phyloP scores from a whole-genome alignment of 2,113 vertebrate species.

The Rhinogobius similis region DNA sequence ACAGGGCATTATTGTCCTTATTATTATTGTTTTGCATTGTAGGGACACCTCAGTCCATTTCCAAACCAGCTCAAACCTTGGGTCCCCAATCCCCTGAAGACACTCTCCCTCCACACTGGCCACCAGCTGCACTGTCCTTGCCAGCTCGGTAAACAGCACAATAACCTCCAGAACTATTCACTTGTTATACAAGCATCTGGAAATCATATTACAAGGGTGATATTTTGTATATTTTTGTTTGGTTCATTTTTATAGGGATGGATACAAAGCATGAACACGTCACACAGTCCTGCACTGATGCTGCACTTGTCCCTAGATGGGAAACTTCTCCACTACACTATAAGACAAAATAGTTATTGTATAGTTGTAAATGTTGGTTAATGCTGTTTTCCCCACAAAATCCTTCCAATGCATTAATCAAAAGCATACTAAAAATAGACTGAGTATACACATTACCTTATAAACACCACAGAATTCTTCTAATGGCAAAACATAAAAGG shows the following conservation, averaged over 20 bases:
- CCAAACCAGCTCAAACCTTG: conserved; percentile 50
- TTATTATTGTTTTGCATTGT: conserved; percentile 39
- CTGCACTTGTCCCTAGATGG: neutral
- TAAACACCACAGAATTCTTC: too few relatives aligned
- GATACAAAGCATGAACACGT: too few relatives aligned
- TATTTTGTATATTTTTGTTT: too few relatives aligned
- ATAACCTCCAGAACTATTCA: conserved; percentile 68
- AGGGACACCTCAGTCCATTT: conserved; percentile 52
- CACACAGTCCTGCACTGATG: too few relatives aligned
- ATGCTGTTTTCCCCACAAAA: neutral
- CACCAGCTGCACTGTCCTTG: conserved; percentile 54
- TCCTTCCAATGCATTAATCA: neutral
- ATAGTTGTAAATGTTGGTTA: neutral
- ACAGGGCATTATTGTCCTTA: too few relatives aligned
- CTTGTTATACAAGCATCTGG: conserved; percentile 51
- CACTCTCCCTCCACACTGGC: conserved; percentile 50
- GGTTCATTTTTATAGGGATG: too few relatives aligned
- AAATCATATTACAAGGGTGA: conserved; percentile 31
- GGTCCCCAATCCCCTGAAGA: conserved; percentile 49
- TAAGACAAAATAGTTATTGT: neutral
- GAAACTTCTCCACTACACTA: neutral
- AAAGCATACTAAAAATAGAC: too few relatives aligned
- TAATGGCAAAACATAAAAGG: too few relatives aligned
- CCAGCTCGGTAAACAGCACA: conserved; percentile 64
- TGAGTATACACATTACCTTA: too few relatives aligned